Conservation (phyloP, 1,140 invertebrate genomes). For the Penaeus vannamei region DNA sequence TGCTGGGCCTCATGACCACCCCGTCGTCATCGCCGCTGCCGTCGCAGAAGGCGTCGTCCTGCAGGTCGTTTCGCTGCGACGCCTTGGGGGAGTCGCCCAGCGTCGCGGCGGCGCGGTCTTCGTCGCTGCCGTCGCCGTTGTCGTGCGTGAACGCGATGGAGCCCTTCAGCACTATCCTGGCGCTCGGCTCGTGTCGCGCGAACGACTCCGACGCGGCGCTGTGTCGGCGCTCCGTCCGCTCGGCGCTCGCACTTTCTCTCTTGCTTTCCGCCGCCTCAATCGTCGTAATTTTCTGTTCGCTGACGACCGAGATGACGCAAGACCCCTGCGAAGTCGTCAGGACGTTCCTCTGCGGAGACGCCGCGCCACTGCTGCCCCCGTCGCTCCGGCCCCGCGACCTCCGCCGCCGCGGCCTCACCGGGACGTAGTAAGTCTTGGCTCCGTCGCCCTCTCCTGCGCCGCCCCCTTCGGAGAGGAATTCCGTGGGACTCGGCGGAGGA, state of each 20-base stretch:
- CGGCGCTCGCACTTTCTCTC: constrained; percentile 35
- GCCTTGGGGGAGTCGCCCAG: too few relatives aligned
- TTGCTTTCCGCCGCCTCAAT: not conserved
- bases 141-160: constrained; percentile 56
- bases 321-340: not conserved
- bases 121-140: not conserved
- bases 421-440: not conserved
- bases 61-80: not conserved
- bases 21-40: constrained; percentile 19
- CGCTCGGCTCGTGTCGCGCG: constrained; percentile 42
- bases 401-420: not conserved
- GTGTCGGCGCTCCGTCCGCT: not conserved
- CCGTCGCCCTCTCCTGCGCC: not conserved
- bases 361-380: not conserved
- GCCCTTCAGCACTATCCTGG: constrained; percentile 55
- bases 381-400: not conserved
- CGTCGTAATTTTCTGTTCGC: constrained; percentile 2
- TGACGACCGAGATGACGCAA: constrained; percentile 57
- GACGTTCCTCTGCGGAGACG: too few relatives aligned
- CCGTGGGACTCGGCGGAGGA: not conserved
- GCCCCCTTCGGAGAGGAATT: not conserved
- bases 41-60: not conserved
- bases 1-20: not conserved
- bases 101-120: not conserved
- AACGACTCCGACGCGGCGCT: too few relatives aligned